These are phyloP conservation scores for Crotalus tigris DNA, from an alignment of 2,113 vertebrate species.

Conservation along the genomic window DNA sequence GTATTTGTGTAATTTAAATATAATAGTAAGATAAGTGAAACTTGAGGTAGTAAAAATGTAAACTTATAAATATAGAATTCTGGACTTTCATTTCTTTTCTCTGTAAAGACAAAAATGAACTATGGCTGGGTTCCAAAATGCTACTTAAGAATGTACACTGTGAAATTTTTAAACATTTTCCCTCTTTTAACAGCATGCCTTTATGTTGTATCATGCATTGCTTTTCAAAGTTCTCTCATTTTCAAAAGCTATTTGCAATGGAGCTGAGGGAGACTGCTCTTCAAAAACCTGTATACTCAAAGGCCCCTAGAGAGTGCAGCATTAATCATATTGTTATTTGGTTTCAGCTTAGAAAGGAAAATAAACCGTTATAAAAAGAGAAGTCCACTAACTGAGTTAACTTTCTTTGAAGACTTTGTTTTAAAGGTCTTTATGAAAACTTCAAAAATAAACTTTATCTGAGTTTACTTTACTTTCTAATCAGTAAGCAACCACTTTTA, in stretches of 20 bases:
- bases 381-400: neutral
- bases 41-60: neutral
- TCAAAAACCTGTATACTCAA: neutral
- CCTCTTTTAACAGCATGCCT: neutral
- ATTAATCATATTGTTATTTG: no score
- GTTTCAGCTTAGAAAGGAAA: neutral
- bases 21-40: neutral
- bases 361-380: neutral
- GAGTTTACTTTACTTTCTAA: neutral
- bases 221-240: neutral
- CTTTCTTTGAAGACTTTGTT: neutral
- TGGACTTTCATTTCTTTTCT: neutral
- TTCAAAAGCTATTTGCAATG: neutral
- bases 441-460: neutral
- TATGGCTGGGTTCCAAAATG: neutral
- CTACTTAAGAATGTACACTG: neutral
- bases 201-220: neutral
- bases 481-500: neutral
- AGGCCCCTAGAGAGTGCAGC: neutral
- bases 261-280: neutral
- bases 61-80: neutral
- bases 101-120: neutral
- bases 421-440: neutral
- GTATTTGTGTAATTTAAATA: neutral
- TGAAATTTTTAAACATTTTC: neutral